Evolutionary conservation across 2,888 invertebrate genomes (phyloP).

Genomic region (Bombylius discolor): DNA sequence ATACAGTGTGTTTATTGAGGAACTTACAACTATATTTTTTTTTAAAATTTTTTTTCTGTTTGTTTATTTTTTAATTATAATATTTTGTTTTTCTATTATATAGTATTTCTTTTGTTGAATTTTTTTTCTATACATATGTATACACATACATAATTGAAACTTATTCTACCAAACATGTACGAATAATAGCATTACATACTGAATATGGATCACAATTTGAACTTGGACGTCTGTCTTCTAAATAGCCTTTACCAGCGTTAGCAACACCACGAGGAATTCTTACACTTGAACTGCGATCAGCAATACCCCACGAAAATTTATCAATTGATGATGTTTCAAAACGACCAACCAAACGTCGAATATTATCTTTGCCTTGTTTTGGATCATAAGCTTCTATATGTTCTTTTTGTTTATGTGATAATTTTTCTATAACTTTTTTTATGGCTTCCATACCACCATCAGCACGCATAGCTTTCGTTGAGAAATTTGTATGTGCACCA

Average conservation of each 20-base stretch:
- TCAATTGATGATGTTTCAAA: conserved; percentile 58
- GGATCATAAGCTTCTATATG: conserved; percentile 73
- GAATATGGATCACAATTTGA: conserved; percentile 61
- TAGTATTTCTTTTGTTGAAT: too few relatives aligned
- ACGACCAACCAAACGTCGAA: conserved; percentile 57
- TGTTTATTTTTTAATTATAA: too few relatives aligned
- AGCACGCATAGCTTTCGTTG: conserved; percentile 69
- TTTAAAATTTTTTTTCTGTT: too few relatives aligned
- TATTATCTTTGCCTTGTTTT: conserved; percentile 62
- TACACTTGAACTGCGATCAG: conserved; percentile 54
- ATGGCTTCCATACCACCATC: conserved; percentile 55
- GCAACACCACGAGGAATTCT: conserved; percentile 60
- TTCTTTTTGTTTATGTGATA: conserved; percentile 55
- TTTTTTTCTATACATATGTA: too few relatives aligned
- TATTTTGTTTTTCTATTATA: too few relatives aligned
- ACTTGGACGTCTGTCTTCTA: conserved; percentile 65
- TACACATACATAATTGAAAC: background rate
- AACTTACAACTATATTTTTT: too few relatives aligned
- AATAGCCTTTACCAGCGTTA: conserved; percentile 56
- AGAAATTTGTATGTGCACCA: conserved; percentile 86
- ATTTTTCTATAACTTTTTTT: conserved; percentile 58
- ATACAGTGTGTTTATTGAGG: too few relatives aligned
- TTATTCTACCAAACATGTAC: conserved; percentile 33
- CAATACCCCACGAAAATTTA: conserved; percentile 53
- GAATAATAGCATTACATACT: conserved; percentile 51